These are phyloP conservation scores for Ruditapes philippinarum DNA, from an alignment of 1,140 invertebrate species.

Conservation along the genomic window DNA sequence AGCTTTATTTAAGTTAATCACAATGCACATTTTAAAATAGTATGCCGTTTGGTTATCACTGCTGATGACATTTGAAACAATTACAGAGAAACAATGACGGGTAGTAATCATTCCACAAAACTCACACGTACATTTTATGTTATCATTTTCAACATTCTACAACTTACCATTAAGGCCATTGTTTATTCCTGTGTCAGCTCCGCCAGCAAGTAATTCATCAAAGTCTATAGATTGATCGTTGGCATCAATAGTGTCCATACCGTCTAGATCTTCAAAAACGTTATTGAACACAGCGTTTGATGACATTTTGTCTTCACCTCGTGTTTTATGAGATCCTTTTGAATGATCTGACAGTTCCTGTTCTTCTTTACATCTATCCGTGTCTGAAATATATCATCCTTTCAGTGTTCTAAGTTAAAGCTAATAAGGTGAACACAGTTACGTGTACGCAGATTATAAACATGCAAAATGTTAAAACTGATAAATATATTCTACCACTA, in stretches of 20 bases:
- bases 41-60: no score
- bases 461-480: no score
- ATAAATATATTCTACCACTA: no score
- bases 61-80: no score
- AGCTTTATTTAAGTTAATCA: no score
- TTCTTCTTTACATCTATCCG: neutral
- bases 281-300: neutral
- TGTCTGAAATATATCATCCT: no score
- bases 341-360: neutral
- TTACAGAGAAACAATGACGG: no score
- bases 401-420: no score
- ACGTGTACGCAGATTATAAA: no score
- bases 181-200: neutral
- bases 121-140: neutral
- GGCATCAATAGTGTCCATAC: neutral
- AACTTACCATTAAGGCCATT: no score
- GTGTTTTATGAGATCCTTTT: neutral
- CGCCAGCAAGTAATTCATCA: neutral
- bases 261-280: neutral
- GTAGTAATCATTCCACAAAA: neutral
- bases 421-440: no score
- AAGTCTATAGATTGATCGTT: neutral
- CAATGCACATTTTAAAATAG: no score
- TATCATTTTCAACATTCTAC: neutral
- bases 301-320: neutral